Conservation (phyloP, 2,113 vertebrate species). For the Macrotus californicus region DNA sequence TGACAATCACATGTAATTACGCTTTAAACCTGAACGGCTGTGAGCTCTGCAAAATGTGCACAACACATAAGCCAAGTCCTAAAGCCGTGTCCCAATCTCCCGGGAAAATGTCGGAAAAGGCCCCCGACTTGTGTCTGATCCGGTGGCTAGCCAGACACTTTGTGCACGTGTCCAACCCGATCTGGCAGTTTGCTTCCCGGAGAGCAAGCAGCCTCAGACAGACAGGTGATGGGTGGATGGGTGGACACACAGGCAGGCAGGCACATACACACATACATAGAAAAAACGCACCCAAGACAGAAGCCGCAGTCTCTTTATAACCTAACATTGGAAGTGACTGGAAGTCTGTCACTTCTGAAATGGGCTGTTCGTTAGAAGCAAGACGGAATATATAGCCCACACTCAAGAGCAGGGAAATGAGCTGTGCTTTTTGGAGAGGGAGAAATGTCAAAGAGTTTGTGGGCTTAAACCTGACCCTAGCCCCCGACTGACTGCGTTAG, state of each 20-base stretch:
- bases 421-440: not conserved
- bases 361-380: not conserved
- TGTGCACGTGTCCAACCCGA: not conserved
- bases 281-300: not conserved
- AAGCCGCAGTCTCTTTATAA: not conserved
- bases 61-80: not conserved
- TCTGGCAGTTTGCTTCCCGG: not conserved
- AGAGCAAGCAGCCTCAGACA: not conserved
- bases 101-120: not conserved
- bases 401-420: not conserved
- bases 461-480: not conserved
- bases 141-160: not conserved
- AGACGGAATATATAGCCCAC: not conserved
- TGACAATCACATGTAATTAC: constrained; percentile 36
- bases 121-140: not conserved
- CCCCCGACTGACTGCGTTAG: not conserved
- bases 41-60: not conserved
- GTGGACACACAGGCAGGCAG: not conserved
- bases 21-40: constrained; percentile 55
- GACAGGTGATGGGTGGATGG: not conserved
- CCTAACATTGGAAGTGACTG: not conserved
- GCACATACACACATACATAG: not conserved
- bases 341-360: not conserved
- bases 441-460: not conserved
- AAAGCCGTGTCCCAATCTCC: constrained; percentile 9